Conservation (phyloP, 2,888 invertebrate genomes). For the Sphaeridia pumilis region DNA sequence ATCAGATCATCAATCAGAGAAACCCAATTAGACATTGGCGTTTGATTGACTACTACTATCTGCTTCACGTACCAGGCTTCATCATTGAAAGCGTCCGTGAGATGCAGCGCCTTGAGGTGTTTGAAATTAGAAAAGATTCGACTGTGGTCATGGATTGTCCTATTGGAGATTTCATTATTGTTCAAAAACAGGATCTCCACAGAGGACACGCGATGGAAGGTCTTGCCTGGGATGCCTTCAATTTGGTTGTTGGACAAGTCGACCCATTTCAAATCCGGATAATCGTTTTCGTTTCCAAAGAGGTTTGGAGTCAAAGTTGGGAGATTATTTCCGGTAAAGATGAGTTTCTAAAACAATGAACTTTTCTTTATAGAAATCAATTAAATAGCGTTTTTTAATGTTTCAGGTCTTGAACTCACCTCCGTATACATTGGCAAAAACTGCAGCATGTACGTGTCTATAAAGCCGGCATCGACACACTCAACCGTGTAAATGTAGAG, state of each 20-base stretch:
- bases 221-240: constrained; percentile 56
- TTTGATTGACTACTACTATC: too few relatives aligned
- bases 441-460: constrained; percentile 48
- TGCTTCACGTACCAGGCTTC: constrained; percentile 28
- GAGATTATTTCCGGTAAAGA: constrained; percentile 59
- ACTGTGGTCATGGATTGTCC: constrained; percentile 45
- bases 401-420: constrained; percentile 36
- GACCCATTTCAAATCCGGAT: constrained; percentile 50
- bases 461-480: constrained; percentile 55
- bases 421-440: constrained; percentile 54
- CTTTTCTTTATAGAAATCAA: not conserved
- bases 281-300: constrained; percentile 52
- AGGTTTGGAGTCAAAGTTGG: constrained; percentile 55
- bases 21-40: too few relatives aligned
- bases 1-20: too few relatives aligned
- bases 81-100: constrained; percentile 57
- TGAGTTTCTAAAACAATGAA: constrained; percentile 45
- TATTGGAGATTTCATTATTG: constrained; percentile 53
- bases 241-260: constrained; percentile 65
- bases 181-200: constrained; percentile 58
- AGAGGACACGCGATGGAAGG: constrained; percentile 58
- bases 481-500: constrained; percentile 49
- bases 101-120: constrained; percentile 55
- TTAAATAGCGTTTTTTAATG: not conserved
- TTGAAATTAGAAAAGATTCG: constrained; percentile 44